Percentiles rank a stretch among this genome's conserved stretches.
These are phyloP conservation scores for Orussus abietinus DNA, from an alignment of 1,140 invertebrate species.

Conservation along the genomic window DNA sequence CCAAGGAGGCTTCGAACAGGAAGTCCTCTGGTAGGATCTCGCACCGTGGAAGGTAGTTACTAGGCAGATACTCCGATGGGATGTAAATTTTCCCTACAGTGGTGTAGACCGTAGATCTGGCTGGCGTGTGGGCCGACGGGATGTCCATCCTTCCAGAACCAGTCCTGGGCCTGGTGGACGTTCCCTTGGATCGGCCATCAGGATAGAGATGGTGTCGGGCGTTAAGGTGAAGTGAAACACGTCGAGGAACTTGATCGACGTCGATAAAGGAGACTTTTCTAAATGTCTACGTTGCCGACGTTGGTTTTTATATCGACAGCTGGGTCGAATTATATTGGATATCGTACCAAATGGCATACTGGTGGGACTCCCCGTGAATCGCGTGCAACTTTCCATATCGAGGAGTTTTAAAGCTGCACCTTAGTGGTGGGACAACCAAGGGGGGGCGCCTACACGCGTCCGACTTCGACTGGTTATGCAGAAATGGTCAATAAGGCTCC, in stretches of 20 bases:
- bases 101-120: slow-evolving; percentile 20
- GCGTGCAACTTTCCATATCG: slow-evolving; percentile 36
- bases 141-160: slow-evolving; percentile 35
- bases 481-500: slow-evolving; percentile 27
- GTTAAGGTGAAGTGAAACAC: slow-evolving; percentile 6
- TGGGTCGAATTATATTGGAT: slow-evolving; percentile 5
- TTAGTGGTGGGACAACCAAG: slow-evolving; percentile 36
- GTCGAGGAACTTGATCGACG: slow-evolving; percentile 16
- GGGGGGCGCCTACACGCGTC: slow-evolving; percentile 39
- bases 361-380: slow-evolving; percentile 21
- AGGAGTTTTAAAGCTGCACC: slow-evolving; percentile 34
- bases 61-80: slow-evolving; percentile 25
- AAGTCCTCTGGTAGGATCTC: no score
- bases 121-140: slow-evolving; percentile 30
- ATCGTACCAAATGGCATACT: slow-evolving; percentile 8
- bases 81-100: slow-evolving; percentile 31
- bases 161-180: slow-evolving; percentile 15
- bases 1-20: no score
- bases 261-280: neutral
- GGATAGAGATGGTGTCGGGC: neutral
- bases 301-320: slow-evolving; percentile 13
- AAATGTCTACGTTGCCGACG: slow-evolving; percentile 4
- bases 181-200: slow-evolving; percentile 7
- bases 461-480: slow-evolving; percentile 29
- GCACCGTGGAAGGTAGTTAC: slow-evolving; percentile 23